Base-by-base conservation (phyloP, 1,140 invertebrate species). In the Drosophila truncata region DNA sequence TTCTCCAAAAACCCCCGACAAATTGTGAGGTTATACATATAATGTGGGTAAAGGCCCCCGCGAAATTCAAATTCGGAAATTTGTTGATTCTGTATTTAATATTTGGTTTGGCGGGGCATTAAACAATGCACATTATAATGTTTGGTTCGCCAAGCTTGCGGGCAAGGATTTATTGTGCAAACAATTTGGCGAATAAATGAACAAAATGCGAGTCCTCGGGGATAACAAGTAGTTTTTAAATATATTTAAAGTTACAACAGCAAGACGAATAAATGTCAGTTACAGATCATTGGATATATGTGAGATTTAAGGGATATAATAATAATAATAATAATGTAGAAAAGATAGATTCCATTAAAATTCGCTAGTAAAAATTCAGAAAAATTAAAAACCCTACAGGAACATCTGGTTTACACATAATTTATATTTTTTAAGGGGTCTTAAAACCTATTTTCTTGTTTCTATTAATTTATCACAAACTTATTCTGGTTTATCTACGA, bases 61-160 rank as follows among this genome's bases (percentile, higher is more conserved):
- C 66, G 54, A 49, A 50, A 41, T 59, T 50, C 35, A 29, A 72
- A 72, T 67, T 72, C 70, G 52, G 35, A 42, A 50, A 73, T 50
- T 71, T 73, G 66, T 73, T 73, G 70, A 73, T 60, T 73, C 14
- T 72, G 70, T 72, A 73, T 73, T 72, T 72, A 73, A 73, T 73
- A 73, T 73, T 73, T 72, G 54, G 69, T 60, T 50, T 60, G 20
- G 65, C 52, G 64, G 64, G 47, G 42, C 27, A 58, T 71, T 69
- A 70, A 69, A 55, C 62, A 44, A 47, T 55, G 46, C 64, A 44
- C 35, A 44, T 35, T 67, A 67, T 44, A 44, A 35, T 67, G 64
- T 67, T 70, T 67, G 63, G 63, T 44, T 31, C 63, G 23, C 20
- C 29, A 25, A 20, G 42, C 66, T 37, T 27, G 25, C 41, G 62